These are phyloP conservation scores for Glyphotaelius pellucidus DNA, from an alignment of 2,888 invertebrate species.

Conservation along the genomic window DNA sequence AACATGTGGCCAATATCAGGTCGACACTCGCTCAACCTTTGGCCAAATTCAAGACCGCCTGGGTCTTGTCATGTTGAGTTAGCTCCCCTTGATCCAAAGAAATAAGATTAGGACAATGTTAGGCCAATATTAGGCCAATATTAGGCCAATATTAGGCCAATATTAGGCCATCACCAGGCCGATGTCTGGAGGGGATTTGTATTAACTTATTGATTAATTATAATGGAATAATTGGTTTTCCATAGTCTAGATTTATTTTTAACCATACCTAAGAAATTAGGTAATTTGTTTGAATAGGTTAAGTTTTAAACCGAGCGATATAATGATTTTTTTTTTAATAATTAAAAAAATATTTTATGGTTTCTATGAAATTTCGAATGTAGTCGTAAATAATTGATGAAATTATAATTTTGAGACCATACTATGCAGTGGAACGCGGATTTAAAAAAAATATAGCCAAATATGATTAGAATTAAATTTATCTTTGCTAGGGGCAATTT, in stretches of 20 bases:
- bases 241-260: background rate
- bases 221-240: background rate
- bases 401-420: background rate
- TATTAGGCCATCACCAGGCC: background rate
- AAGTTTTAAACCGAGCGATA: background rate
- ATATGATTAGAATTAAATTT: background rate
- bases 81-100: background rate
- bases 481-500: background rate
- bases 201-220: background rate
- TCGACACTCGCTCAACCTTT: too few relatives aligned
- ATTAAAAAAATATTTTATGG: background rate
- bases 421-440: background rate
- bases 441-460: background rate
- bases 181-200: background rate
- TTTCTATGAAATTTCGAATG: background rate
- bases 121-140: background rate
- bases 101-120: background rate
- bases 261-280: background rate
- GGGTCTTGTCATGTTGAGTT: too few relatives aligned
- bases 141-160: background rate
- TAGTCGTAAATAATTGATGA: background rate
- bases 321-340: background rate
- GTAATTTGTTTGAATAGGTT: background rate
- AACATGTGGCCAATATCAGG: too few relatives aligned
- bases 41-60: too few relatives aligned